Evolutionary conservation across 2,113 vertebrate genomes (phyloP), one percentile per base, ranked within the genome.

Genomic region (Myrmecobius fasciatus): DNA sequence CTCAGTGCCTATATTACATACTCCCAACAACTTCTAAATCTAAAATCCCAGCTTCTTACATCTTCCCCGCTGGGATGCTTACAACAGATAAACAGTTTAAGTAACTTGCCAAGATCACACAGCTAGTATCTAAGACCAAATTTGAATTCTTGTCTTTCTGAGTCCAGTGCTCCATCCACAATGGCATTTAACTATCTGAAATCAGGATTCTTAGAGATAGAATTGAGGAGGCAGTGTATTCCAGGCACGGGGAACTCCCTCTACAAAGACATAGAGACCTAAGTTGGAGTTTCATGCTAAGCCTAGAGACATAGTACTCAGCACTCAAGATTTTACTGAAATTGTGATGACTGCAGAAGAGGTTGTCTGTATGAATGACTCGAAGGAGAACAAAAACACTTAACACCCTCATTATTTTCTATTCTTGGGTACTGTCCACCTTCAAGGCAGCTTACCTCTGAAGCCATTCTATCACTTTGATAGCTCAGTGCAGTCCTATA

Each of bases 271-370:
- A n/a, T 43, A 14, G 17, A 25, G 75, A n/a, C 25, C 54, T 53
- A 88, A 92, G 36, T 11, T 36, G 6, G 11, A 90, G 53, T 89
- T 48, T 91, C 5, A 47, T 48, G 43, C 26, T 89, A 24, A 43
- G n/a, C 31, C 36, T 67, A 89, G 54, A 67, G 51, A 46, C 25
- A 28, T 11, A 43, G 36, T 56, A 90, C 8, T 91, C 47, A 49
- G 43, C 89, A 92, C 52, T 92, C 24, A 92, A 92, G 17, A 11
- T 51, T 90, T 89, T 91, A 91, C 43, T 89, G n/a, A 25, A 49
- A 49, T 17, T 92, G 6, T 83, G n/a, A 60, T 36, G 52, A 47
- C 53, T 92, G 89, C 51, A 56, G 89, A 31, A 53, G 49, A 94
- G 24, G 6, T 20, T 48, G 60, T 91, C 31, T 49, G 24, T 53